A percentile compares a stretch with the other conserved stretches of the same genome.
phyloP scores from a whole-genome alignment of 2,888 invertebrate genomes.

The Hybos culiciformis region DNA sequence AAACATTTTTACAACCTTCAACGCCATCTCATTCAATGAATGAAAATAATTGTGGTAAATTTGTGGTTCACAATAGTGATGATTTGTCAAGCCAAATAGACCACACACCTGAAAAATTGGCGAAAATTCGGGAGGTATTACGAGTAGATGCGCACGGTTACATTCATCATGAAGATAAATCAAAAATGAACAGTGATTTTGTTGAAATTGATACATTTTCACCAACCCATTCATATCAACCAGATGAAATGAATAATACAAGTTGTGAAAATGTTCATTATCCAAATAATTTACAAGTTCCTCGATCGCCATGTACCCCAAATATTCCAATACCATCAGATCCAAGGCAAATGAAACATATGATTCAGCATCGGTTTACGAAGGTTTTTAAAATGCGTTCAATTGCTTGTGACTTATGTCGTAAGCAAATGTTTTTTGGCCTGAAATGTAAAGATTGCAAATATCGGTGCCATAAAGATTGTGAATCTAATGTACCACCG shows the following conservation, averaged over 20 bases:
- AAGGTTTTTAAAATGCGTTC: constrained; percentile 80
- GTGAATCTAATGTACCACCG: constrained; percentile 81
- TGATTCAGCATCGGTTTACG: constrained; percentile 79
- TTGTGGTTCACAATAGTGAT: too few relatives aligned
- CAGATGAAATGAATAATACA: constrained; percentile 14
- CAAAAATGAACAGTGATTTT: too few relatives aligned
- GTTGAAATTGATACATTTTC: neutral
- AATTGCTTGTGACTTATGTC: constrained; percentile 81
- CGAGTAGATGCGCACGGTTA: too few relatives aligned
- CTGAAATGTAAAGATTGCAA: constrained; percentile 92
- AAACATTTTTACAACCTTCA: constrained; percentile 38
- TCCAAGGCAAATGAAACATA: constrained; percentile 70
- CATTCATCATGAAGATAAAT: too few relatives aligned
- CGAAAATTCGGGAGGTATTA: too few relatives aligned
- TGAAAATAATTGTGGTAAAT: too few relatives aligned
- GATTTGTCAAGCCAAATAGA: too few relatives aligned
- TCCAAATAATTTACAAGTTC: constrained; percentile 35
- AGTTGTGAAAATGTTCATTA: too few relatives aligned
- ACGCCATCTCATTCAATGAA: constrained; percentile 25
- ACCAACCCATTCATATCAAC: neutral
- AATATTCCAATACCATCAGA: too few relatives aligned
- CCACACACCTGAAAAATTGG: too few relatives aligned
- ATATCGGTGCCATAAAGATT: constrained; percentile 61
- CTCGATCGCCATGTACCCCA: constrained; percentile 56
- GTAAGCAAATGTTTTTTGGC: constrained; percentile 75